Percentiles rank a stretch among this genome's conserved stretches.
These are phyloP conservation scores for Oenanthe oenanthe DNA, from an alignment of 2,113 vertebrate genomes.

Conservation along the genomic window DNA sequence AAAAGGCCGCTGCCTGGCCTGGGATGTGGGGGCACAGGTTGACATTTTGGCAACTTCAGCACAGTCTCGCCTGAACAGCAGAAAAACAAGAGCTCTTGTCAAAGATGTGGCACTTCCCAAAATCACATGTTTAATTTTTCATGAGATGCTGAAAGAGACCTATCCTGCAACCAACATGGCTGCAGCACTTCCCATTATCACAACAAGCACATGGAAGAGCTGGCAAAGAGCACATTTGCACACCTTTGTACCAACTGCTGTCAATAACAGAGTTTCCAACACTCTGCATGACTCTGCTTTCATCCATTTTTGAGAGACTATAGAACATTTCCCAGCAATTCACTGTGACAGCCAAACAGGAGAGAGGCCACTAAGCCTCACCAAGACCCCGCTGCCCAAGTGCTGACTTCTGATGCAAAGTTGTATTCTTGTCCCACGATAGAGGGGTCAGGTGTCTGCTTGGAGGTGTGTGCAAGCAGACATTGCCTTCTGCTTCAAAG, in stretches of 20 bases:
- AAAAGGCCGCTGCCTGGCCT: not conserved
- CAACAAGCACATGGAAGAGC: rapidly evolving
- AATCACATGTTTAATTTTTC: not conserved
- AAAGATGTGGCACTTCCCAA: not conserved
- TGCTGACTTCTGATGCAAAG: not conserved
- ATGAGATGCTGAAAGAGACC: not conserved
- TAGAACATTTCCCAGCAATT: not conserved
- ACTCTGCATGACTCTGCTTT: not conserved
- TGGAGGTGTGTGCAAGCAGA: not conserved
- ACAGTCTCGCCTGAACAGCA: not conserved
- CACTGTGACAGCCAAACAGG: not conserved
- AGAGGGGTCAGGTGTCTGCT: not conserved
- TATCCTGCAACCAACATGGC: not conserved
- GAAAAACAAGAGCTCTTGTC: not conserved
- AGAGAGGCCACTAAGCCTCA: not conserved
- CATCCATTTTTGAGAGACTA: not conserved
- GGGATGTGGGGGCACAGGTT: too few species aligned
- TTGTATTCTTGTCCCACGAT: not conserved
- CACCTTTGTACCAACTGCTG: not conserved
- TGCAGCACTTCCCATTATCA: not conserved
- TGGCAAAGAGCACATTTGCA: not conserved
- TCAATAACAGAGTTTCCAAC: not conserved
- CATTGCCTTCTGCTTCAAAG: not conserved
- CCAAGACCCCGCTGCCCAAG: rapidly evolving
- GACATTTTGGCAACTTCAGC: not conserved